These are phyloP conservation scores for Phortica magna DNA, from an alignment of 2,888 invertebrate species.

Conservation along the genomic window DNA sequence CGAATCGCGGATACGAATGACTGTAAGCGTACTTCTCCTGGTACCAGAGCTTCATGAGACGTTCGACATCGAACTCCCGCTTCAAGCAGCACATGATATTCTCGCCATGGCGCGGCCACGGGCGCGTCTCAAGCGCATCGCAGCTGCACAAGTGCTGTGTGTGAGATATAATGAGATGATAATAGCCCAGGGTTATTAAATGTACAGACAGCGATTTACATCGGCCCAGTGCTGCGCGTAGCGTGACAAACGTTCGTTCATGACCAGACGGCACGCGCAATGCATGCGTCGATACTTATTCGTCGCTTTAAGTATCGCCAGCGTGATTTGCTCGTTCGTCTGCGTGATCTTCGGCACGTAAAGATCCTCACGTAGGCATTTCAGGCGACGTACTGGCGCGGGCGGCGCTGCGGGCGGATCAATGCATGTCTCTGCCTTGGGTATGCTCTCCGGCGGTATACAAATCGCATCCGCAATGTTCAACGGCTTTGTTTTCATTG, in stretches of 20 bases:
- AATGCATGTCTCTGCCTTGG: background rate
- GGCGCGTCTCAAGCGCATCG: constrained; percentile 85
- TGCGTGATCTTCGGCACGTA: background rate
- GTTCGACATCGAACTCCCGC: constrained; percentile 80
- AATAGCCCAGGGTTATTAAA: too few relatives aligned
- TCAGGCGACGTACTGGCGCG: background rate
- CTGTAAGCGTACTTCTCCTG: constrained; percentile 84
- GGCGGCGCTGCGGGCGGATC: background rate
- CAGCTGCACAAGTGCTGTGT: constrained; percentile 56
- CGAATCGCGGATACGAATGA: constrained; percentile 82
- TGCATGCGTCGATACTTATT: constrained; percentile 85
- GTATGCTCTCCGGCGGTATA: background rate
- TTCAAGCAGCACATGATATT: constrained; percentile 87
- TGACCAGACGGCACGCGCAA: constrained; percentile 83
- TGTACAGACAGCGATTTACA: constrained; percentile 58
- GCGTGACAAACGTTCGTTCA: constrained; percentile 82
- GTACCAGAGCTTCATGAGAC: constrained; percentile 81
- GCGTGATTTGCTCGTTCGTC: constrained; percentile 10
- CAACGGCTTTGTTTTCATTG: too few relatives aligned
- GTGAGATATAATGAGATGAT: background rate
- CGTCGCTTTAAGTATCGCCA: constrained; percentile 77
- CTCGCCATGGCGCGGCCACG: constrained; percentile 88
- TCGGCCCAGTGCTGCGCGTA: constrained; percentile 86
- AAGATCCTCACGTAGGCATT: background rate
- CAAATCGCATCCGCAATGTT: too few relatives aligned